Base-by-base conservation (phyloP, 2,888 invertebrate species). In the Phasia obesa region DNA sequence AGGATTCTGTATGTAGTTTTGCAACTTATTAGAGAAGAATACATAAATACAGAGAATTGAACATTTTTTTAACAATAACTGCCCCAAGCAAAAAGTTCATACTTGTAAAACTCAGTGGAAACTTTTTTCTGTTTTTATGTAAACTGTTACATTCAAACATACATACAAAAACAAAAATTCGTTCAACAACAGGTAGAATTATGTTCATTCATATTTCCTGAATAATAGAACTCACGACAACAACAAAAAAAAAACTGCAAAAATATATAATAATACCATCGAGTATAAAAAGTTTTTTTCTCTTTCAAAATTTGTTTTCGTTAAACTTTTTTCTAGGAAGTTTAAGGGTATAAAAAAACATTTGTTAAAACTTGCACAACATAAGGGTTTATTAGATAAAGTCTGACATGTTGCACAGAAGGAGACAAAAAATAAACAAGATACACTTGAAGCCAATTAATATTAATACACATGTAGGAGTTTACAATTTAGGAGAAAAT, bases 321-420 rank as follows among this genome's bases (percentile, higher is more conserved):
- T 23, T 4, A 27, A 55, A 4, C 35, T 57, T 57, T 77, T 73
- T 57, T 73, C 23, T 42, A 4, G 19, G 11, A 47, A 59, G 38
- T 69, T 71, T 44, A 81, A 75, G 78, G 78, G 64, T 82, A 73
- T 64, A 73, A 67, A 65, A n/a, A 83, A 83, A 83, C 83, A 83
- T 83, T 83, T 83, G 83, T 83, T 79, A 62, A 67, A 79, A 71
- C 70, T 83, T 83, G 79, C 78, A 70, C 42, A 67, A 83, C 75
- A 83, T 27, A 71, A 83, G 83, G 83, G 83, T 71, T 83, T 83
- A 83, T 83, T 83, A 83, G 83, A 83, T 53, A 71, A 75, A 71
- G 79, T 83, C 83, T 83, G 83, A 47, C 79, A 83, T 79, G 75
- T 71, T 67, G 60, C 65, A 78, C 17, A 35, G 19, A 23, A 47